Evolutionary conservation across 1,140 invertebrate species (phyloP), one percentile per base, ranked within the genome.

Genomic region (Drosophila nannoptera): DNA sequence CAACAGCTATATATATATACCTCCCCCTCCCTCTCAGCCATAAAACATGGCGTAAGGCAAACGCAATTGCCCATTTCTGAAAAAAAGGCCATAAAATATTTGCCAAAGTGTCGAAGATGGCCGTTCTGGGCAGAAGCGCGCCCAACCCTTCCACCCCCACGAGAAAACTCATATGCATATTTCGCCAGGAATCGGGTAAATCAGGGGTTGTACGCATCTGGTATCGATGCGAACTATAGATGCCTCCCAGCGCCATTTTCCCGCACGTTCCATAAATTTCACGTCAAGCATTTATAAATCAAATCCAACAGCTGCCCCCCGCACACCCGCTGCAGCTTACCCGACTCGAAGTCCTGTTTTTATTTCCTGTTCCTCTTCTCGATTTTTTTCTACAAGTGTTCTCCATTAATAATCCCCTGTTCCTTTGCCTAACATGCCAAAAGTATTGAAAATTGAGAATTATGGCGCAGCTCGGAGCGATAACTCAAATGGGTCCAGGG

Each of bases 221-320:
- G 11, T 35, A 45, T 32, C 46, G 33, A 64, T 40, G 42, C 52
- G 40, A 33, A 55, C 53, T 56, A 49, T 50, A 35, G 54, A 52
- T 46, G 58, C 40, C n/a, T 35, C 32, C 63, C 16, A 56, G 49
- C 56, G 61, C 70, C 66, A 69, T 73, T 64, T 73, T 76, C 31
- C n/a, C 66, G 61, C 40, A 72, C 54, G 73, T 62, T 56, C 55
- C 70, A 78, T 78, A 78, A 78, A 78, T 78, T 78, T 76, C 22
- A 59, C 58, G 63, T 78, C 73, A 73, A 76, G 76, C 73, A 67
- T 69, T 73, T 78, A 76, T 78, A 78, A 78, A 78, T 78, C 69
- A 78, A 78, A 55, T 61, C 60, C 60, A 66, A 14, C 63, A 67
- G 33, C 45, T 49, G 66, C 49, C 50, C 65, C 49, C n/a, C 14